phyloP scores from a whole-genome alignment of 1,140 invertebrate species.

The Atopsyche davidsoni region DNA sequence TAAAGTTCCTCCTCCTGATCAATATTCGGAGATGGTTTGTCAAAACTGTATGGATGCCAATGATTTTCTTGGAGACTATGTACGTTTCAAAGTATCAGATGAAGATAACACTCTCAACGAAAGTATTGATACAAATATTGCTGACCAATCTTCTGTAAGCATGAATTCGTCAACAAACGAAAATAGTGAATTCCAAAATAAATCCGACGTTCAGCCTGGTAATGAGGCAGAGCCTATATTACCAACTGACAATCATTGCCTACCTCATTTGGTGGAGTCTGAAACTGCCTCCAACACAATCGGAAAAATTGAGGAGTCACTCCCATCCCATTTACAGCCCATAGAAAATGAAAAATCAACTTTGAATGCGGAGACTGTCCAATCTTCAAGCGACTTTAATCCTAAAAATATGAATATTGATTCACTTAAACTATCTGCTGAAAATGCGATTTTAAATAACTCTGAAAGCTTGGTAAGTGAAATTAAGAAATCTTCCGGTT shows the following conservation, averaged over 20 bases:
- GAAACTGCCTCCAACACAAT: neutral
- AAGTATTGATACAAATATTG: neutral
- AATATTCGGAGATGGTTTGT: constrained; percentile 77
- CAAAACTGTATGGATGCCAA: constrained; percentile 65
- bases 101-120: constrained; percentile 2
- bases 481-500: too few relatives aligned
- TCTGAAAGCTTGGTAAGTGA: too few relatives aligned
- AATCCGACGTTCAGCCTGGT: too few relatives aligned
- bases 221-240: too few relatives aligned
- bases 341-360: neutral
- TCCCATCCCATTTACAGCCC: too few relatives aligned
- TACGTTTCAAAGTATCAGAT: constrained; percentile 8
- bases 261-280: too few relatives aligned
- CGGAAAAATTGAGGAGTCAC: neutral
- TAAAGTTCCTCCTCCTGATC: constrained; percentile 52
- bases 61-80: constrained; percentile 54
- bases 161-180: neutral
- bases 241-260: too few relatives aligned
- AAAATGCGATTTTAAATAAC: too few relatives aligned
- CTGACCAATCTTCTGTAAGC: neutral
- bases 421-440: too few relatives aligned
- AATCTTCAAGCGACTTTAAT: too few relatives aligned
- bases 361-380: neutral
- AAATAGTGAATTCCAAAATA: too few relatives aligned
- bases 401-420: too few relatives aligned